Conservation (phyloP, 2,797 vertebrate genomes). For the Bradypodion pumilum region DNA sequence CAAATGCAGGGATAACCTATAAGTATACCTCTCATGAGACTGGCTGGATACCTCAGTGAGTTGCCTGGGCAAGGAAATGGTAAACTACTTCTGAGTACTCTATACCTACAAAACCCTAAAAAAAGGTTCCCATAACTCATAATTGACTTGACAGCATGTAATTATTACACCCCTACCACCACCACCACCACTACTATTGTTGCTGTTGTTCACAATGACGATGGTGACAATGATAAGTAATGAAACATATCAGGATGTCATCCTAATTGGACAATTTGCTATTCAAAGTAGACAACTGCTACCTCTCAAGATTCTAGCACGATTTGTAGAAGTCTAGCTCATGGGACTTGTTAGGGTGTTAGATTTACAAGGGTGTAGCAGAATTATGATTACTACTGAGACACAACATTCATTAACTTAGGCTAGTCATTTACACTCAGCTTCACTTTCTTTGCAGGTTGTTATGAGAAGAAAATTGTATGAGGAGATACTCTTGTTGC, state of each 20-base stretch:
- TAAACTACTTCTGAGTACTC: too few species aligned
- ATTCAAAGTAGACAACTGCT: background rate
- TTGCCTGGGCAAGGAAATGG: too few species aligned
- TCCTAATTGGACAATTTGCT: too few species aligned
- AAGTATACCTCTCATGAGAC: background rate
- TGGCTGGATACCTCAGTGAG: too few species aligned
- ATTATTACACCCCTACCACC: too few species aligned
- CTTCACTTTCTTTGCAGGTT: background rate
- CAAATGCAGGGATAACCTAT: background rate
- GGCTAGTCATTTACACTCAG: background rate
- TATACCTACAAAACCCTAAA: too few species aligned
- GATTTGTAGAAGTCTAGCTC: too few species aligned
- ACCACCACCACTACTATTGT: too few species aligned
- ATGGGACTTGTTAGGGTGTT: background rate
- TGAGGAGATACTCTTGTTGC: background rate
- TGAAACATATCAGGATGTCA: background rate
- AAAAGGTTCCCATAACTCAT: too few species aligned
- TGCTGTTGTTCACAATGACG: too few species aligned
- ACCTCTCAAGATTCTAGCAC: background rate
- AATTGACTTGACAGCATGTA: too few species aligned
- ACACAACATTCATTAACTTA: background rate
- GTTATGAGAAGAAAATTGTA: background rate
- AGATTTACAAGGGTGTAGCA: background rate
- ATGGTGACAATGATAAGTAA: background rate
- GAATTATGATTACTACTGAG: background rate